Conservation (phyloP, 2,113 vertebrate genomes). For the Corapipo altera region DNA sequence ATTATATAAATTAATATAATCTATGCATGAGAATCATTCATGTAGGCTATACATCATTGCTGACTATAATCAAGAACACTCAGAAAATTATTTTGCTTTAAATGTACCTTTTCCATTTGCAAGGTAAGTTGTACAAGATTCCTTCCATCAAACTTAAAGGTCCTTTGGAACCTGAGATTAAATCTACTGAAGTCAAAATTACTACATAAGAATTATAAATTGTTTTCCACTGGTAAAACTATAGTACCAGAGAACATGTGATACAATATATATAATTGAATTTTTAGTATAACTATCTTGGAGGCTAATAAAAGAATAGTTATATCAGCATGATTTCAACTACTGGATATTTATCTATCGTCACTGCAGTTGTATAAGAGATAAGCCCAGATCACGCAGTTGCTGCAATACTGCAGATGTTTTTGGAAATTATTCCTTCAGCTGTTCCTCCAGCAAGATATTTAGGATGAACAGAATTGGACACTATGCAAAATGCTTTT, state of each 20-base stretch:
- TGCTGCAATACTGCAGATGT: background rate
- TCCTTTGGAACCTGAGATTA: background rate
- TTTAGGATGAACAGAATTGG: background rate
- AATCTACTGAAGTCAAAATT: background rate
- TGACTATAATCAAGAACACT: background rate
- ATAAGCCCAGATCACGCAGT: fast-evolving
- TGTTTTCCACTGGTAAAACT: background rate
- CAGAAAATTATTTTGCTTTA: background rate
- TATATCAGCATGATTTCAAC: background rate
- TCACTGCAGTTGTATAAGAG: background rate
- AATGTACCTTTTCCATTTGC: background rate
- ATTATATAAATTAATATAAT: background rate
- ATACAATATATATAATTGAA: background rate
- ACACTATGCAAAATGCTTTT: background rate
- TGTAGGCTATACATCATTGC: background rate
- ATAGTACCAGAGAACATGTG: background rate
- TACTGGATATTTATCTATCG: background rate
- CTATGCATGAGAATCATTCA: background rate
- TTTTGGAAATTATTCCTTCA: background rate
- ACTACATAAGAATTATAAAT: background rate
- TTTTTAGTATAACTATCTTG: background rate
- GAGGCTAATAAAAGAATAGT: background rate
- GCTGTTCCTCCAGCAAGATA: background rate
- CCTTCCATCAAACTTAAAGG: background rate
- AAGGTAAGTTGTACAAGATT: background rate